These are phyloP conservation scores for Jaculus jaculus DNA, from an alignment of 2,113 vertebrate species.

Conservation along the genomic window DNA sequence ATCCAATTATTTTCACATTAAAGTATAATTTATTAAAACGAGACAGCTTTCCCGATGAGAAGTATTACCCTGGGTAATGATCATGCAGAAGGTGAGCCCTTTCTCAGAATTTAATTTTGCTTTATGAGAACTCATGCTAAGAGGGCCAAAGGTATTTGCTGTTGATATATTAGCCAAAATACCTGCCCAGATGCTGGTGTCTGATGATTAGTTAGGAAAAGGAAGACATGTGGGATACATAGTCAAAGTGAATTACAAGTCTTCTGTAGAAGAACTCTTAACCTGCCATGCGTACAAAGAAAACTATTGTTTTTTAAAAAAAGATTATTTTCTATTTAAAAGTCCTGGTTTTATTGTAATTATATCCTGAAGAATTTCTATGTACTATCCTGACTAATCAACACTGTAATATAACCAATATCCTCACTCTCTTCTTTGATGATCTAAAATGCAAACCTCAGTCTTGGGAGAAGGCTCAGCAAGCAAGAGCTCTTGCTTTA, in stretches of 20 bases:
- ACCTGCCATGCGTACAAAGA: background rate
- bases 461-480: too few species aligned
- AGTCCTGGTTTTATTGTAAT: constrained; percentile 15
- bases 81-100: background rate
- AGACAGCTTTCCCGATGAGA: constrained; percentile 1
- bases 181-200: background rate
- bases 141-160: background rate
- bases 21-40: constrained; percentile 50
- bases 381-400: background rate
- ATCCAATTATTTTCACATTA: constrained; percentile 35
- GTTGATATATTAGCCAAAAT: background rate
- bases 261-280: constrained; percentile 14
- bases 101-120: constrained; percentile 14
- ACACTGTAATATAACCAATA: background rate
- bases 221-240: background rate
- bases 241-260: background rate
- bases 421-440: background rate
- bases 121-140: background rate
- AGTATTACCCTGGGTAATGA: background rate
- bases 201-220: background rate
- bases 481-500: too few species aligned
- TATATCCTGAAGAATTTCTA: background rate
- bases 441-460: background rate
- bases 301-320: background rate
- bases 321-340: background rate